Evolutionary conservation across 1,140 invertebrate species (phyloP).

Genomic region (Cotesia glomerata): DNA sequence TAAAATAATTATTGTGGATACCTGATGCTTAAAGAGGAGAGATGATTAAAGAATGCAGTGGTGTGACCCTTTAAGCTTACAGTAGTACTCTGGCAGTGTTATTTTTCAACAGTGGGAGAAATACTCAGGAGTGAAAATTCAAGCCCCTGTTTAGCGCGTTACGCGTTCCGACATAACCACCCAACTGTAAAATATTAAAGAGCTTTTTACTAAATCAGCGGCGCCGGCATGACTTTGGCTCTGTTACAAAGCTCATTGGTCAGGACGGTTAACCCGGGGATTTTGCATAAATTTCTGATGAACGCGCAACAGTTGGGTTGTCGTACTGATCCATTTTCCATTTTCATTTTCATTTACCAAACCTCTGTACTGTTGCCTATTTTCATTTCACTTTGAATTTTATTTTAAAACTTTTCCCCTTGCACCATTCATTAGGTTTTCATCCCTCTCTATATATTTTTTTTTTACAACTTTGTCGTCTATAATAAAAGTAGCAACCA

Average conservation of each 20-base stretch:
- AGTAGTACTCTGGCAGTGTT: background rate
- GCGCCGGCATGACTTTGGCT: constrained; percentile 40
- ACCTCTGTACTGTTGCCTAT: too few species aligned
- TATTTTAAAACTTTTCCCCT: too few species aligned
- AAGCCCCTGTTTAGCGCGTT: background rate
- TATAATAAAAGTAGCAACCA: too few species aligned
- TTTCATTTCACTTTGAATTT: too few species aligned
- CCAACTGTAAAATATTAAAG: constrained; percentile 44
- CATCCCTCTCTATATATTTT: too few species aligned
- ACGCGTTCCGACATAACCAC: constrained; percentile 1
- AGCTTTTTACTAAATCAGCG: constrained; percentile 48
- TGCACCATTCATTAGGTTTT: too few species aligned
- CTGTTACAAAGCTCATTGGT: constrained; percentile 50
- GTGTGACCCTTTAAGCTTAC: background rate
- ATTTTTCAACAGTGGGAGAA: background rate
- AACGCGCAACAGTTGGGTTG: constrained; percentile 55
- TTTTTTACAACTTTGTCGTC: too few species aligned
- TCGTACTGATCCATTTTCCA: constrained; percentile 29
- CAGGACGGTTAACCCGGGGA: constrained; percentile 47
- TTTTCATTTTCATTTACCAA: constrained; percentile 34
- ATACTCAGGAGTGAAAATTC: background rate
- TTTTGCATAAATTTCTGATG: constrained; percentile 55
- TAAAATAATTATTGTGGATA: background rate
- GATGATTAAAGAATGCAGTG: constrained; percentile 23
- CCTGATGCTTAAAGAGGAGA: constrained; percentile 27